phyloP scores from a whole-genome alignment of 2,888 invertebrate genomes.

The Sinelater perroti region DNA sequence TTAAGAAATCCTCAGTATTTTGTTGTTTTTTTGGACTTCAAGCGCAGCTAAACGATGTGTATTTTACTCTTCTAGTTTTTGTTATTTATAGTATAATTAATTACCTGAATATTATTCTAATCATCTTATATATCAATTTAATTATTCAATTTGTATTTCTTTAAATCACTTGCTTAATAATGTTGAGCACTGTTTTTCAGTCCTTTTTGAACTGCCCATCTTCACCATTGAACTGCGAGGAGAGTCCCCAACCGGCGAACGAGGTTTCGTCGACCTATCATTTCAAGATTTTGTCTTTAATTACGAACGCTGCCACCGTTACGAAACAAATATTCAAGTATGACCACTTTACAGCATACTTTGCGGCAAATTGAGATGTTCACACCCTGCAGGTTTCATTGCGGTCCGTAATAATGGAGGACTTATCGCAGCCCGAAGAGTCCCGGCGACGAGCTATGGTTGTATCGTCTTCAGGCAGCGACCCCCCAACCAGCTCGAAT shows the following conservation, averaged over 20 bases:
- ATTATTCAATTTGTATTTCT: too few relatives aligned
- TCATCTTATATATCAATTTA: too few relatives aligned
- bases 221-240: conserved; percentile 81
- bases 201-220: conserved; percentile 77
- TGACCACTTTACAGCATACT: neutral
- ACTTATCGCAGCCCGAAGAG: conserved; percentile 79
- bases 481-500: conserved; percentile 56
- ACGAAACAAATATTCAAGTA: conserved; percentile 77
- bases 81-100: too few relatives aligned
- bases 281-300: conserved; percentile 84
- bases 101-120: too few relatives aligned
- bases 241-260: conserved; percentile 73
- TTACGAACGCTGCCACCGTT: conserved; percentile 73
- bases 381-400: conserved; percentile 70
- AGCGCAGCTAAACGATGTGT: too few relatives aligned
- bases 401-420: conserved; percentile 89
- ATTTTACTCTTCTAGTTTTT: too few relatives aligned
- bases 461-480: conserved; percentile 70
- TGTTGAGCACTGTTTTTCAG: conserved; percentile 56
- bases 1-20: too few relatives aligned
- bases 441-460: conserved; percentile 87
- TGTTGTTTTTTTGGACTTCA: too few relatives aligned
- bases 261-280: conserved; percentile 84
- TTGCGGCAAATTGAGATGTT: neutral
- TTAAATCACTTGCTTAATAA: too few relatives aligned